These are phyloP conservation scores for Arctia plantaginis DNA, from an alignment of 2,888 invertebrate species.

Conservation along the genomic window DNA sequence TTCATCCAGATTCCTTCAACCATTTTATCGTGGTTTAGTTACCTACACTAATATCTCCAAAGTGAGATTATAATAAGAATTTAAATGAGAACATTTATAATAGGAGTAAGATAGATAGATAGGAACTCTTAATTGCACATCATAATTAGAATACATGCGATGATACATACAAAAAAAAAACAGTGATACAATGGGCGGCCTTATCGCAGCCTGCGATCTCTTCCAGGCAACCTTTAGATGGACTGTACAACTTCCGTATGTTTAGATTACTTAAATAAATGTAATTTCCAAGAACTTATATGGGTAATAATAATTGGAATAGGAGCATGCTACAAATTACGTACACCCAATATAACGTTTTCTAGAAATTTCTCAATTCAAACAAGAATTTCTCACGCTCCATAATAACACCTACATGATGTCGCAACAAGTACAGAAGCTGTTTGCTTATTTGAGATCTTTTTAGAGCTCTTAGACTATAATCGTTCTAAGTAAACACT, in stretches of 20 bases:
- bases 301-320: background rate
- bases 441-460: slow-evolving; percentile 46
- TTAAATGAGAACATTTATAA: background rate
- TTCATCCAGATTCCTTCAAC: no score
- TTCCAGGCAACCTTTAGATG: no score
- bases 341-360: background rate
- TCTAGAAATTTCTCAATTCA: slow-evolving; percentile 20
- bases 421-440: slow-evolving; percentile 21
- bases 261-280: background rate
- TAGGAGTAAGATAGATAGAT: no score
- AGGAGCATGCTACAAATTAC: background rate
- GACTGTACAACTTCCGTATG: no score
- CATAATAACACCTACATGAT: slow-evolving; percentile 41
- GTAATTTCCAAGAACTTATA: background rate
- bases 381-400: slow-evolving; percentile 49
- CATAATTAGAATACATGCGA: no score
- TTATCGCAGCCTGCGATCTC: no score
- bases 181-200: no score
- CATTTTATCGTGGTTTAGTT: no score
- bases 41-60: background rate
- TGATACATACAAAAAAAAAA: no score
- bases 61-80: no score
- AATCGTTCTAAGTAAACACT: slow-evolving; percentile 26
- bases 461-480: slow-evolving; percentile 45
- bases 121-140: no score